Evolutionary conservation across 2,888 invertebrate genomes (phyloP).

Genomic region (Ochropleura plecta): DNA sequence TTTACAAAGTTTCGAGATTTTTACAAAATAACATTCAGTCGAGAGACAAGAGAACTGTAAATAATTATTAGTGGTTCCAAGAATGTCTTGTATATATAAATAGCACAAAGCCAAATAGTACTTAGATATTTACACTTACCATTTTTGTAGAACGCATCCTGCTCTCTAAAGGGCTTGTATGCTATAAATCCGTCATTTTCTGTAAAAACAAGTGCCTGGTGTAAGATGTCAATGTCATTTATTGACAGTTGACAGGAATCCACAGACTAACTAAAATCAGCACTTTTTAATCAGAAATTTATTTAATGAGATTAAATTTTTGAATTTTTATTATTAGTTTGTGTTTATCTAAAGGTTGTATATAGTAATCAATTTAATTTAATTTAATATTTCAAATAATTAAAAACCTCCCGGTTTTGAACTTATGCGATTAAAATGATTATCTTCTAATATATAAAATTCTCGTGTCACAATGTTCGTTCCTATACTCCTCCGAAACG

Average conservation of each 20-base stretch:
- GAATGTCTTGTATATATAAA: background rate
- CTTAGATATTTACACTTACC: slow-evolving; percentile 3
- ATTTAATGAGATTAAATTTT: too few species aligned
- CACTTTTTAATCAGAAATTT: too few species aligned
- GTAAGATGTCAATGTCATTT: slow-evolving; percentile 14
- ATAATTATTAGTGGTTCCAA: slow-evolving; percentile 7
- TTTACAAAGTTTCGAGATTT: background rate
- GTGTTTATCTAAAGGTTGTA: too few species aligned
- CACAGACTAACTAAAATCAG: background rate
- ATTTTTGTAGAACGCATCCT: slow-evolving; percentile 7
- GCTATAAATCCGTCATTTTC: slow-evolving; percentile 1
- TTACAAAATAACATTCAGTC: slow-evolving; percentile 9
- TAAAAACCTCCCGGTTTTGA: too few species aligned
- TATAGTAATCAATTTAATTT: too few species aligned
- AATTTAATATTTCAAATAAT: too few species aligned
- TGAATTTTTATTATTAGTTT: too few species aligned
- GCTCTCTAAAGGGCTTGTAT: background rate
- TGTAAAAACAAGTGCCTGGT: background rate
- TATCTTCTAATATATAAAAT: too few species aligned
- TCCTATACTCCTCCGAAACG: too few species aligned
- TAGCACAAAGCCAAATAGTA: background rate
- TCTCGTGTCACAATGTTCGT: too few species aligned
- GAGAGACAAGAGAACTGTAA: background rate
- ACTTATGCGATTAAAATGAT: too few species aligned
- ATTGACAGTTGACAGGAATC: slow-evolving; percentile 20